phyloP scores from a whole-genome alignment of 2,888 invertebrate genomes.

The Lottia scabra region DNA sequence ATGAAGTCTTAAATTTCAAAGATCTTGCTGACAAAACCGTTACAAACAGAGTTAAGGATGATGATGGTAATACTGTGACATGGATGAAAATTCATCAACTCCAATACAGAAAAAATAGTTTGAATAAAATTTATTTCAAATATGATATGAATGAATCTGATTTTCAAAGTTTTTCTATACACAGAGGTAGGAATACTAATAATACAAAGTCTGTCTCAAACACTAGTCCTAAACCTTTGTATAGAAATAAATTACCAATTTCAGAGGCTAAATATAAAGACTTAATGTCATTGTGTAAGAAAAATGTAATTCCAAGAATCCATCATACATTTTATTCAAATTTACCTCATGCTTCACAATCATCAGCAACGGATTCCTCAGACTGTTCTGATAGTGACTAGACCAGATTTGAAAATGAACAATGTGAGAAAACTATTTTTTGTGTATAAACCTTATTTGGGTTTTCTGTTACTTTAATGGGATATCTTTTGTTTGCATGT shows the following conservation, averaged over 20 bases:
- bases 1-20: too few species aligned
- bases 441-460: too few species aligned
- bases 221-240: neutral
- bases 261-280: conserved; percentile 22
- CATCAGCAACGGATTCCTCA: neutral
- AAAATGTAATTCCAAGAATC: conserved; percentile 19
- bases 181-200: neutral
- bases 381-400: too few species aligned
- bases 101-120: conserved; percentile 12
- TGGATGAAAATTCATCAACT: conserved; percentile 16
- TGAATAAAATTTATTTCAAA: conserved; percentile 12
- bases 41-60: too few species aligned
- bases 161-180: neutral
- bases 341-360: conserved; percentile 8
- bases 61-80: neutral
- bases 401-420: too few species aligned
- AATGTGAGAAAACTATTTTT: too few species aligned
- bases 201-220: neutral
- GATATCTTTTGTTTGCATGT: too few species aligned
- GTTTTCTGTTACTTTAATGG: too few species aligned
- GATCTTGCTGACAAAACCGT: too few species aligned
- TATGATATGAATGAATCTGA: conserved; percentile 8
- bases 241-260: conserved; percentile 7
- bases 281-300: conserved; percentile 18
- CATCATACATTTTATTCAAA: too few species aligned